These are phyloP conservation scores for Pelochelys cantorii DNA, from an alignment of 2,797 vertebrate species.

Conservation along the genomic window DNA sequence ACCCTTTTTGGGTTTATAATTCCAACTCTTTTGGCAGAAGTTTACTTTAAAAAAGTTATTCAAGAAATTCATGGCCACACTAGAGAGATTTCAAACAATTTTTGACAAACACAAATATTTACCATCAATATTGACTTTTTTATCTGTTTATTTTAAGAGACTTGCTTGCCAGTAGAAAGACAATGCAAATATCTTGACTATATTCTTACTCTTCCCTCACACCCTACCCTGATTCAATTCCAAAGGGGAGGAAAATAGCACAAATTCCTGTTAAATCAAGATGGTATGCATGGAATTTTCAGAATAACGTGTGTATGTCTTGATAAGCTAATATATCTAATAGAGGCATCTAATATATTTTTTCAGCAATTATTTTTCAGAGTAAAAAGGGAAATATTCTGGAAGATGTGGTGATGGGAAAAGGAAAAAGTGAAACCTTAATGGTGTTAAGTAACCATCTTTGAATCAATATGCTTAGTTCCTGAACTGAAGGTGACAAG, in stretches of 20 bases:
- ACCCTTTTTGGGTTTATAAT: background rate
- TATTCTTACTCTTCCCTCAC: background rate
- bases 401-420: background rate
- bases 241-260: fast-evolving
- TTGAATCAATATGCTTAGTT: background rate
- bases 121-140: background rate
- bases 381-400: background rate
- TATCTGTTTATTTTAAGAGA: background rate
- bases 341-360: background rate
- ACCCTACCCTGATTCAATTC: background rate
- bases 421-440: background rate
- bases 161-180: background rate
- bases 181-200: background rate
- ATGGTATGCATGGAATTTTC: background rate
- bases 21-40: background rate
- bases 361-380: background rate
- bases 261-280: background rate
- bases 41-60: background rate
- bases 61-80: background rate
- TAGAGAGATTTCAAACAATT: background rate
- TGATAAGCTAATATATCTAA: background rate
- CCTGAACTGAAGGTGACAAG: background rate
- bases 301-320: background rate
- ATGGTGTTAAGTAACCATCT: background rate
- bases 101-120: slow-evolving; percentile 8